Evolutionary conservation across 2,888 invertebrate genomes (phyloP), one percentile per base, ranked within the genome.

Genomic region (Meta bourneti): DNA sequence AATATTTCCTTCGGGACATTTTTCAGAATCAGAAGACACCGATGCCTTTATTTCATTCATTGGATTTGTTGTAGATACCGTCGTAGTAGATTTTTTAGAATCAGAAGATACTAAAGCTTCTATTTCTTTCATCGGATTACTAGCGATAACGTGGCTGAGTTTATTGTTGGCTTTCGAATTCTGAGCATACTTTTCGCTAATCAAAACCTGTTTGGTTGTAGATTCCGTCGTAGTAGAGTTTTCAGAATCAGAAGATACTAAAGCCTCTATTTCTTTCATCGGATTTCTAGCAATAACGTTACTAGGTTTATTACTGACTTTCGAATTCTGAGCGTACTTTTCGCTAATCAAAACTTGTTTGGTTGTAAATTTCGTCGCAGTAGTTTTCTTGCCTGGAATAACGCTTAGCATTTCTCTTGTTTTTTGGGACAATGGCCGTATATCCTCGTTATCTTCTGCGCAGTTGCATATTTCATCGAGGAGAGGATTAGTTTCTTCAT

Each of bases 381-480:
- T n/a, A 49, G 7, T 0, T 51, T 75, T 70, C n/a, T 52, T 16
- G 6, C 77, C 52, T 7, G 52, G 34, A 8, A 75, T 54, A 69
- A 89, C 83, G 6, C n/a, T 72, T 11, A 89, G 48, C 78, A 89
- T 83, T 34, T 89, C 61, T 48, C 69, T 70, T 2, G 83, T 70
- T 6, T 49, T 83, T 71, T 78, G 49, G n/a, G 89, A 84, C 51
- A 89, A 52, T 7, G 70, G 34, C 20, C 7, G 71, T 11, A 34
- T 7, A 19, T 52, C 48, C 8, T 78, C 69, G 7, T 83, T 69
- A 19, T 48, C 77, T 54, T 20, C 19, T 7, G 51, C 51, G 19
- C 51, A 75, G 16, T 84, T 19, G 81, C 88, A 88, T n/a, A 88
- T 80, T 72, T 88, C 88, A 19, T 88, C 88, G 13, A 88, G 88